Percentiles rank a stretch among this genome's conserved stretches.
These are phyloP conservation scores for Rhinatrema bivittatum DNA, from an alignment of 2,797 vertebrate genomes.

Conservation along the genomic window DNA sequence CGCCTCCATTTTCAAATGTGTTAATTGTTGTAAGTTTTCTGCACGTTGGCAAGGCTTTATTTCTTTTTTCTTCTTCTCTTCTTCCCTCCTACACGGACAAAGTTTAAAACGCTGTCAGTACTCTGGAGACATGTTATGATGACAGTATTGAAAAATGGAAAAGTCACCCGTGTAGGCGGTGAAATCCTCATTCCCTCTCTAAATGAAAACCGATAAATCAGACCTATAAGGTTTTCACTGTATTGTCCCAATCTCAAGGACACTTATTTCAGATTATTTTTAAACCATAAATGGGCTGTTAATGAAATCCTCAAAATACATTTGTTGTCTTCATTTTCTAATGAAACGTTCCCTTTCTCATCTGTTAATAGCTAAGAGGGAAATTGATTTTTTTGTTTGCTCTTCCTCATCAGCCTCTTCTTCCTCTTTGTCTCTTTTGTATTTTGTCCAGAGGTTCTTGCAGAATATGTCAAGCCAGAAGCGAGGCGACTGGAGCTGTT, in stretches of 20 bases:
- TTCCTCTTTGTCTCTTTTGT: conserved; percentile 15
- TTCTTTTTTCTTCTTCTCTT: too few species aligned
- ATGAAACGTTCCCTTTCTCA: conserved; percentile 33
- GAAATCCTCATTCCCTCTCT: conserved; percentile 40
- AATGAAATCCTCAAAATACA: conserved; percentile 51
- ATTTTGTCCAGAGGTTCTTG: conserved; percentile 66
- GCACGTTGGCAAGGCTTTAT: too few species aligned
- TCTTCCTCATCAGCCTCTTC: conserved; percentile 20
- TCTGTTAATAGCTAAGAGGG: conserved; percentile 22
- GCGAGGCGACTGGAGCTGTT: conserved; percentile 82
- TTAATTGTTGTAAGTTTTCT: too few species aligned
- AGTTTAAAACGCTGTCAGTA: conserved; percentile 8
- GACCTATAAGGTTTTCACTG: conserved; percentile 27
- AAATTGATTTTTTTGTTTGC: conserved; percentile 28
- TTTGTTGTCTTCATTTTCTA: conserved; percentile 38
- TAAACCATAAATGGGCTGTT: conserved; percentile 46
- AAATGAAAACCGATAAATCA: conserved; percentile 55
- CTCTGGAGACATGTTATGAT: conserved; percentile 24
- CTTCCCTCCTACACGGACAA: too few species aligned
- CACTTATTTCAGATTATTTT: conserved; percentile 45
- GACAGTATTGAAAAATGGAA: conserved; percentile 41
- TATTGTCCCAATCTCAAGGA: conserved; percentile 42
- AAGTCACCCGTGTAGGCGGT: conserved; percentile 26
- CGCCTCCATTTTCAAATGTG: too few species aligned
- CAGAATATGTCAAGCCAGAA: conserved; percentile 62